These are phyloP conservation scores for Philereme vetulata DNA, from an alignment of 2,888 invertebrate genomes.

Conservation along the genomic window DNA sequence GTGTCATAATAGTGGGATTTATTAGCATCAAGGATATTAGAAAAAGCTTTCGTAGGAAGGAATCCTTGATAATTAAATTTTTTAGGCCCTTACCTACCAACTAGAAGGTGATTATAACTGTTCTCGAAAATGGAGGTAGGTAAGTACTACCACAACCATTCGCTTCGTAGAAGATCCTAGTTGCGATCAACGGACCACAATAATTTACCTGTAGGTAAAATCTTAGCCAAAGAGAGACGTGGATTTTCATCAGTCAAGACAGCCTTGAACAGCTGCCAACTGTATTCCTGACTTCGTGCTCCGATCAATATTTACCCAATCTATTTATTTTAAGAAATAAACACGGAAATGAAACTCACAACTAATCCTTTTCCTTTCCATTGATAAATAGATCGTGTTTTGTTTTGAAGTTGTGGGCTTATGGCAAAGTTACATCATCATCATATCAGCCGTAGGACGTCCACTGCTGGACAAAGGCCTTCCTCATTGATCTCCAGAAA, in stretches of 20 bases:
- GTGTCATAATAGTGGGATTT: conserved; percentile 22
- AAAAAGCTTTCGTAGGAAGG: conserved; percentile 1
- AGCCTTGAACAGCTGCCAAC: conserved; percentile 81
- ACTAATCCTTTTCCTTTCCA: conserved; percentile 6
- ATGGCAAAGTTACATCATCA: too few relatives aligned
- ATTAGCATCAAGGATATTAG: conserved; percentile 11
- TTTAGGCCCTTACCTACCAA: too few relatives aligned
- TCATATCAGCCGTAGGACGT: too few relatives aligned
- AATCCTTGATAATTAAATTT: background rate
- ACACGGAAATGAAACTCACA: conserved; percentile 45
- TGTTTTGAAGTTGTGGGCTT: background rate
- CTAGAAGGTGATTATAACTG: too few relatives aligned
- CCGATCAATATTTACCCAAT: conserved; percentile 54
- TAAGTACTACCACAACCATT: too few relatives aligned
- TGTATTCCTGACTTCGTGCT: conserved; percentile 60
- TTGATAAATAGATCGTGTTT: background rate
- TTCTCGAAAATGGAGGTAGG: too few relatives aligned
- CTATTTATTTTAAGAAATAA: conserved; percentile 60
- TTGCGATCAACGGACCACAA: conserved; percentile 48
- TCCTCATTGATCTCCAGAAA: too few relatives aligned
- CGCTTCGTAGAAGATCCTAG: background rate
- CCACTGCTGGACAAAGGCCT: too few relatives aligned
- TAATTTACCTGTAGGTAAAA: conserved; percentile 40
- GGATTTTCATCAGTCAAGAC: conserved; percentile 62
- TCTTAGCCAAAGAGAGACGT: conserved; percentile 77